Base-by-base conservation (phyloP, 2,888 invertebrate species). In the Parnassius orleans region DNA sequence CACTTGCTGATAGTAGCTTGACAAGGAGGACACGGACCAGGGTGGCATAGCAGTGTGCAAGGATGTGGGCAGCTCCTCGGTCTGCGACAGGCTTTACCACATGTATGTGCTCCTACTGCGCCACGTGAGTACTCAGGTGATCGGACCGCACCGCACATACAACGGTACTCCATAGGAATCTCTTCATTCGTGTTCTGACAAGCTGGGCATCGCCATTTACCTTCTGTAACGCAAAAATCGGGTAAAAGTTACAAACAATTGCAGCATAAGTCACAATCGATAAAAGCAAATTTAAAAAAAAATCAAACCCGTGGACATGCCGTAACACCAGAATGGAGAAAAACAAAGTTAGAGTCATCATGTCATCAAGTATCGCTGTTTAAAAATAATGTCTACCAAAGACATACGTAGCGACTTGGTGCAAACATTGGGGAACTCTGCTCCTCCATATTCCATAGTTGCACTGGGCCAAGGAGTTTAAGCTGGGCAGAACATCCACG, bases 141-240 rank as follows among this genome's bases (percentile, higher is more conserved):
- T 51, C 93, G 93, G 1, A 92, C 82, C 79, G 96, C 96, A 33
- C 97, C 96, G 82, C 99, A 99, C 89, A 98, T 98, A 80, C 99
- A 99, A 14, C 92, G 92, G 83, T 98, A 99, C 60, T 96, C 95
- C 0, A 93, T 92, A 0, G 98, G 98, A 60, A 96, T 92, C 33
- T 93, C 92, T 14, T 93, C 87, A 63, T 93, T 94, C 2, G 95
- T 94, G 81, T 96, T 96, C 84, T 98, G 98, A 81, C 99, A 99
- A 0, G 98, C 98, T 0, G 99, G 99, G 81, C 99, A 99, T 19
- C 98, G 94, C 99, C 99, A 99, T 63, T 96, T 96, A 59, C 93
- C 94, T 68, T 95, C 95, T 92, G 69, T 11, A 65, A 53, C 10
- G 42, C 50, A 41, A 41, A 53, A 53, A 56, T 51, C 44, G 44